Conservation (phyloP, 2,113 vertebrate genomes). For the Pica pica region DNA sequence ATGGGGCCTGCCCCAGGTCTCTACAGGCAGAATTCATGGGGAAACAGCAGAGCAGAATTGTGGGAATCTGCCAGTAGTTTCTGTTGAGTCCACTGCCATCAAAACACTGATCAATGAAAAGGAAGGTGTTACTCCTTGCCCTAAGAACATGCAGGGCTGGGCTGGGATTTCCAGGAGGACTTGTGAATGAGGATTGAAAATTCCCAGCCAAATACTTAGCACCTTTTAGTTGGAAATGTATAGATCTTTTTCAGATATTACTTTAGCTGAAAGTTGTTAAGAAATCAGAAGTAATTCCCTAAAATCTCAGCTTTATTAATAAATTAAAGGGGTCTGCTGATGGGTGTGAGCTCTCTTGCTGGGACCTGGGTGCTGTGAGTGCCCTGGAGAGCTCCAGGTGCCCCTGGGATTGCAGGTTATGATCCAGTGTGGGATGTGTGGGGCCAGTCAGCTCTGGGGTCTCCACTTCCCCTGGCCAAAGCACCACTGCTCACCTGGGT, state of each 20-base stretch:
- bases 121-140: neutral
- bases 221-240: neutral
- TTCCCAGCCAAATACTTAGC: neutral
- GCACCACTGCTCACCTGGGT: accelerated
- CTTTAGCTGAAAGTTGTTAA: neutral
- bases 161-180: neutral
- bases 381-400: neutral
- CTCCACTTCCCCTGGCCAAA: neutral
- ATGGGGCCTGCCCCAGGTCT: neutral
- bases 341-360: neutral
- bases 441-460: neutral
- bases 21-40: neutral
- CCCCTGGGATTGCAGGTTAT: neutral
- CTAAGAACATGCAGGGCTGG: neutral
- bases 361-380: neutral
- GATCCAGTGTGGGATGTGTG: neutral
- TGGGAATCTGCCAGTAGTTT: neutral
- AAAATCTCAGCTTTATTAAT: neutral
- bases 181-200: neutral
- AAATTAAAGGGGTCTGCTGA: neutral
- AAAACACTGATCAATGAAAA: neutral
- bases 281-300: neutral
- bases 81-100: neutral
- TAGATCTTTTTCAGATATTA: neutral
- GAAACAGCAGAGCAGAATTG: neutral